Percentiles rank a stretch among this genome's conserved stretches.
Evolutionary conservation across 2,797 vertebrate genomes (phyloP).

Genomic region (Sebastes miniatus): DNA sequence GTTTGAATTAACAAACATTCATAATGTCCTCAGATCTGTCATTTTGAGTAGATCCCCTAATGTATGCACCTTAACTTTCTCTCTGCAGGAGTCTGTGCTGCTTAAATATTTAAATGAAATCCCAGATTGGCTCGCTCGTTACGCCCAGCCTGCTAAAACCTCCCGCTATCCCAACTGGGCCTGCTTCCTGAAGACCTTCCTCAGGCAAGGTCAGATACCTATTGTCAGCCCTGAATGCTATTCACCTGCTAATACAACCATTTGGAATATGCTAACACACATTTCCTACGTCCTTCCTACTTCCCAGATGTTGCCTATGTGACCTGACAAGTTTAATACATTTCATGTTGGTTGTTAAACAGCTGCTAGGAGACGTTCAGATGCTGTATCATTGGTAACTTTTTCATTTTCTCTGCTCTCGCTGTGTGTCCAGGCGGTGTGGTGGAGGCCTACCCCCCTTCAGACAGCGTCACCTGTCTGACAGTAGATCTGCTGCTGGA

Average conservation of each 20-base stretch:
- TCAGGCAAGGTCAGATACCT: slow-evolving; percentile 86
- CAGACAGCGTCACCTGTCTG: slow-evolving; percentile 84
- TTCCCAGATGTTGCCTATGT: slow-evolving; percentile 39
- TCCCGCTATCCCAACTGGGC: slow-evolving; percentile 90
- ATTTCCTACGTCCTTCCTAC: slow-evolving; percentile 27
- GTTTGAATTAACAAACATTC: slow-evolving; percentile 26
- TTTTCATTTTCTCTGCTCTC: background rate
- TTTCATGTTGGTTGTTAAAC: slow-evolving; percentile 38
- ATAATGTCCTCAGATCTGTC: slow-evolving; percentile 14
- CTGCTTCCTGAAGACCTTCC: slow-evolving; percentile 90
- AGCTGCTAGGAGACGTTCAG: slow-evolving; percentile 7
- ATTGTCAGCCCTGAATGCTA: slow-evolving; percentile 44
- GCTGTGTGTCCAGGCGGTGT: slow-evolving; percentile 83
- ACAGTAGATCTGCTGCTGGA: slow-evolving; percentile 90
- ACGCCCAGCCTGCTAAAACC: slow-evolving; percentile 87
- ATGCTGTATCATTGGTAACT: background rate
- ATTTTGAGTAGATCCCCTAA: slow-evolving; percentile 5
- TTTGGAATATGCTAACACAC: slow-evolving; percentile 20
- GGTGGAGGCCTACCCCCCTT: slow-evolving; percentile 87
- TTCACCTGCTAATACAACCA: slow-evolving; percentile 41
- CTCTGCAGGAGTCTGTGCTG: slow-evolving; percentile 86
- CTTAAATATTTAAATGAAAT: slow-evolving; percentile 90
- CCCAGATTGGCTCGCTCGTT: slow-evolving; percentile 87
- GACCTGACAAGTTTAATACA: slow-evolving; percentile 36
- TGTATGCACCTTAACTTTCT: slow-evolving; percentile 31